These are phyloP conservation scores for Andrena cerasifolii DNA, from an alignment of 1,140 invertebrate species.

Conservation along the genomic window DNA sequence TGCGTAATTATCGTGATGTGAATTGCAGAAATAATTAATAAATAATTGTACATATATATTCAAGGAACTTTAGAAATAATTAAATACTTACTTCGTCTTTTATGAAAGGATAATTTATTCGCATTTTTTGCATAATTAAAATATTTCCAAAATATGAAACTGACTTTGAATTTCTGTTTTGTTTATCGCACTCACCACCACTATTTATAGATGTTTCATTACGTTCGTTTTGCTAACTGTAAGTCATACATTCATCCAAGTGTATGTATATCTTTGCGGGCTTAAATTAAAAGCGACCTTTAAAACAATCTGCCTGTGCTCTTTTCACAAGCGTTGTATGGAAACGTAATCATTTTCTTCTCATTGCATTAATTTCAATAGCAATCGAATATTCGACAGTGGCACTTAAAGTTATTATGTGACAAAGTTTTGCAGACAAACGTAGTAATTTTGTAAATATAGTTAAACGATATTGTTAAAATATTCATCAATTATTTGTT, in stretches of 20 bases:
- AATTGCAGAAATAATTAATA: too few relatives aligned
- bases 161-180: not conserved
- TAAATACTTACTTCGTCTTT: not conserved
- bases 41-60: not conserved
- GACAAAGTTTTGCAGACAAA: not conserved
- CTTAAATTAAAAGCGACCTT: too few relatives aligned
- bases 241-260: not conserved
- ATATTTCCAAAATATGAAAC: constrained; percentile 8
- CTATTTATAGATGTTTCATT: not conserved
- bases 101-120: constrained; percentile 20
- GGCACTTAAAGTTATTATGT: not conserved
- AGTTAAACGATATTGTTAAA: not conserved
- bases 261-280: not conserved
- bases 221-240: too few relatives aligned
- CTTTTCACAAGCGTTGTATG: too few relatives aligned
- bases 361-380: too few relatives aligned
- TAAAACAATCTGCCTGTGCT: too few relatives aligned
- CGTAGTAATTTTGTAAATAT: constrained; percentile 12
- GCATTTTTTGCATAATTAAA: not conserved
- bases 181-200: not conserved
- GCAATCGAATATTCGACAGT: too few relatives aligned
- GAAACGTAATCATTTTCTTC: too few relatives aligned
- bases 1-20: not conserved
- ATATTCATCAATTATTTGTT: not conserved
- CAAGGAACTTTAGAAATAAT: not conserved